Evolutionary conservation across 30 jellyfish, hydroid and myxozoan genomes (phyloP).

Genomic region (Mastigias papua): DNA sequence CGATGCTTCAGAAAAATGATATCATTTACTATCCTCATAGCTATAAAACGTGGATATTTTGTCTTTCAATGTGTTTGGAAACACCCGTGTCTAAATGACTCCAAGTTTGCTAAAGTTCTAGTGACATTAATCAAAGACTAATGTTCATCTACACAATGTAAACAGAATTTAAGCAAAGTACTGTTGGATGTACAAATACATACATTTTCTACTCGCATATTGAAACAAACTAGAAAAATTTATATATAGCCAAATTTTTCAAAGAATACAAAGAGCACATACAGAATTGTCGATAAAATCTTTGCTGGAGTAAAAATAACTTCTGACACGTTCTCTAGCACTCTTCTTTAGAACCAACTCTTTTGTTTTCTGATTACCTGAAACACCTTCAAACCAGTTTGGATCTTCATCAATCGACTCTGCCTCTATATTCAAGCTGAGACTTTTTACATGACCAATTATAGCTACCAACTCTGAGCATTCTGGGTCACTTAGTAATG

Average conservation of each 20-base stretch:
- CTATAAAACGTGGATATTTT: no score
- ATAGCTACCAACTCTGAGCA: constrained; percentile 81
- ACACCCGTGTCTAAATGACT: no score
- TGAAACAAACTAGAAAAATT: no score
- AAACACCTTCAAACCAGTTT: constrained; percentile 93
- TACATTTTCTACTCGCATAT: no score
- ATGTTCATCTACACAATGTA: no score
- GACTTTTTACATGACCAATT: constrained; percentile 57
- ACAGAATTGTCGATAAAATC: constrained; percentile 84
- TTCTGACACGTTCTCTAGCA: constrained; percentile 85
- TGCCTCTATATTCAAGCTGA: constrained; percentile 74
- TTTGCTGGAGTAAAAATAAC: constrained; percentile 76
- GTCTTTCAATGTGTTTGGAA: no score
- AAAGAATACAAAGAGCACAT: background rate
- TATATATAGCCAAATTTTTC: background rate
- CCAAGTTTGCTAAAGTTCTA: no score
- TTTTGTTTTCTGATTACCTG: constrained; percentile 65
- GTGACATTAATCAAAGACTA: no score
- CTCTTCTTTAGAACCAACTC: constrained; percentile 77
- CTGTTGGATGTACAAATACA: no score
- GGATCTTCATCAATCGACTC: constrained; percentile 90
- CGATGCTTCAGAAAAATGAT: no score
- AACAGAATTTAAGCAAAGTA: no score
- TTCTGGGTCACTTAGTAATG: constrained; percentile 50
- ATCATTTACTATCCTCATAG: no score